Conservation (phyloP, 2,888 invertebrate genomes). For the Pharmacophagus antenor region DNA sequence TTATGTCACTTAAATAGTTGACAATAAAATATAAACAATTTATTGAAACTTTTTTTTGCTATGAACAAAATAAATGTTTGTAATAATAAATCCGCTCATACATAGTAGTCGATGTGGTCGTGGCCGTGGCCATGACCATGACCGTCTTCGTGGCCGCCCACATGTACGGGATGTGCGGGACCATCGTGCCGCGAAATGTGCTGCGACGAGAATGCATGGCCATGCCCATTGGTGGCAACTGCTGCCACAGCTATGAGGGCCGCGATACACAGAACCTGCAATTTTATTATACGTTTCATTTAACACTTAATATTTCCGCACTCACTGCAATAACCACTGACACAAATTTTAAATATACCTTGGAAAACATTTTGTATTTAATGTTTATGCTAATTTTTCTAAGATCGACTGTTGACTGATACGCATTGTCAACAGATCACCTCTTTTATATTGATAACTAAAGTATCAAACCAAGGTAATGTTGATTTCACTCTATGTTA, state of each 20-base stretch:
- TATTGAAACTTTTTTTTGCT: not conserved
- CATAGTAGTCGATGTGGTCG: conserved; percentile 40
- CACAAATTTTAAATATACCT: conserved; percentile 48
- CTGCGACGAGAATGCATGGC: conserved; percentile 56
- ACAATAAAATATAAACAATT: not conserved
- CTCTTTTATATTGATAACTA: conserved; percentile 71
- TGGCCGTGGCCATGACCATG: conserved; percentile 49
- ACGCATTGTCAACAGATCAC: conserved; percentile 48
- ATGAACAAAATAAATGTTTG: not conserved
- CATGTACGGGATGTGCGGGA: conserved; percentile 51
- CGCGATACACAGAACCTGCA: conserved; percentile 44
- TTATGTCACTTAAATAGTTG: not conserved
- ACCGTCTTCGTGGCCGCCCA: conserved; percentile 47
- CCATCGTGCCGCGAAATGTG: conserved; percentile 59
- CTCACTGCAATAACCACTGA: conserved; percentile 37
- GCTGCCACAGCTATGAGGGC: conserved; percentile 45
- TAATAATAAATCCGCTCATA: conserved; percentile 32
- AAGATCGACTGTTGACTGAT: conserved; percentile 60
- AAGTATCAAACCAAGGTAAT: conserved; percentile 64
- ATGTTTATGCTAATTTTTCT: conserved; percentile 46
- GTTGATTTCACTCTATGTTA: conserved; percentile 64
- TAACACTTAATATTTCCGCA: not conserved
- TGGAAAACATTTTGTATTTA: conserved; percentile 59
- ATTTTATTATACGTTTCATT: conserved; percentile 11
- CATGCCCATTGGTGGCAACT: conserved; percentile 44